A percentile compares a stretch with the other conserved stretches of the same genome.
These are phyloP conservation scores for Acrocera orbiculus DNA, from an alignment of 2,888 invertebrate genomes.

Conservation along the genomic window DNA sequence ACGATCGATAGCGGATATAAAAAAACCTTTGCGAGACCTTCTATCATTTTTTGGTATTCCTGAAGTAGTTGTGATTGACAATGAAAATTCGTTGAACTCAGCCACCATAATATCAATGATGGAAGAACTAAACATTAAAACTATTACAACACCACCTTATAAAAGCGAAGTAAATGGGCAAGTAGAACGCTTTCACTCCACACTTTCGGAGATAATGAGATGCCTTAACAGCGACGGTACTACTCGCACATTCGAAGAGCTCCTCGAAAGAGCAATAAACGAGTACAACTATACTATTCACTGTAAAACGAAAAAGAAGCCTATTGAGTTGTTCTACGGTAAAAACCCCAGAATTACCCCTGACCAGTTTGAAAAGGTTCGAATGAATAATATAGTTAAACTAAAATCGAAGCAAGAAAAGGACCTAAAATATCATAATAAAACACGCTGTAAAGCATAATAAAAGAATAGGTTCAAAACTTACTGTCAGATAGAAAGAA, in stretches of 20 bases:
- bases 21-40: too few species aligned
- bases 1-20: background rate
- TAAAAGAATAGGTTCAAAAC: too few species aligned
- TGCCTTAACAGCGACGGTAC: constrained; percentile 8
- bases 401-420: constrained; percentile 8
- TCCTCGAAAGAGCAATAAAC: constrained; percentile 9
- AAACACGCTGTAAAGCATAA: constrained; percentile 11
- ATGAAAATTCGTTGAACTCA: constrained; percentile 11
- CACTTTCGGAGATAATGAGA: constrained; percentile 12
- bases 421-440: constrained; percentile 11
- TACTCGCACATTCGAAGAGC: constrained; percentile 9
- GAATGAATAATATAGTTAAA: constrained; percentile 8
- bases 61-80: too few species aligned
- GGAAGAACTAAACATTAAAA: constrained; percentile 10
- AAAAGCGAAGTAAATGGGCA: constrained; percentile 11
- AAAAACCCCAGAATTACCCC: constrained; percentile 7
- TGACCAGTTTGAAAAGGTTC: constrained; percentile 9
- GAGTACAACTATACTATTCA: constrained; percentile 6
- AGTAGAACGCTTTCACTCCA: constrained; percentile 12
- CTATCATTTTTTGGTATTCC: too few species aligned
- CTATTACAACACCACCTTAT: constrained; percentile 10
- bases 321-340: constrained; percentile 10
- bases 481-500: constrained; percentile 8
- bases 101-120: constrained; percentile 9
- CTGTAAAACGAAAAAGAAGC: background rate